phyloP scores from a whole-genome alignment of 2,888 invertebrate genomes.

The Tetheella fluctuosa region DNA sequence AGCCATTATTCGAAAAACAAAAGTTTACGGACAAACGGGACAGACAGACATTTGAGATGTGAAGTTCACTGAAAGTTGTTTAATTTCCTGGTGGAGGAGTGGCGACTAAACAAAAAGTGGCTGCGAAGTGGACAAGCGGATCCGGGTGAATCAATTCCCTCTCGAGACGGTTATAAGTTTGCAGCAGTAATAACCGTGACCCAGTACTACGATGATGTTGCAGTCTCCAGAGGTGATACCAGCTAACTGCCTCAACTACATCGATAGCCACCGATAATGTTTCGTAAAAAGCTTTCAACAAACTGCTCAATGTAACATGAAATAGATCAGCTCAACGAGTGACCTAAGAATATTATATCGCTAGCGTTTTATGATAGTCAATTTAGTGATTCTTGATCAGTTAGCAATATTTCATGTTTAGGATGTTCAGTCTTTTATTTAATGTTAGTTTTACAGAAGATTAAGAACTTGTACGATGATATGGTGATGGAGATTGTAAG shows the following conservation, averaged over 20 bases:
- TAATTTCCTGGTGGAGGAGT: slow-evolving; percentile 2
- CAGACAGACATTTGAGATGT: background rate
- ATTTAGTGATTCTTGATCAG: too few species aligned
- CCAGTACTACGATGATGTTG: background rate
- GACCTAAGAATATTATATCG: background rate
- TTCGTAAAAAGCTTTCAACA: background rate
- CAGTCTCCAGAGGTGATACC: background rate
- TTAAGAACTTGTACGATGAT: too few species aligned
- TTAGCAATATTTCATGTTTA: too few species aligned
- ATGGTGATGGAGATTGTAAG: too few species aligned
- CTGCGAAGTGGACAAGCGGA: background rate
- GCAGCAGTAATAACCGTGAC: background rate
- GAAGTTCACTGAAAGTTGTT: slow-evolving; percentile 1
- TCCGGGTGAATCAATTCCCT: background rate
- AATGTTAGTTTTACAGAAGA: too few species aligned
- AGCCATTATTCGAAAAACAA: background rate
- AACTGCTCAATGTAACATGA: background rate
- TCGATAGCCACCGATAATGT: background rate
- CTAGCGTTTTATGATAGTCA: background rate
- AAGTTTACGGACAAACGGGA: background rate
- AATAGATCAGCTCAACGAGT: background rate
- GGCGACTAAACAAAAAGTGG: background rate
- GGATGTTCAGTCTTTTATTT: too few species aligned
- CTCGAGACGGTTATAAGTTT: background rate
- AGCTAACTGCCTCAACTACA: background rate